phyloP scores from a whole-genome alignment of 2,888 invertebrate genomes.

The Pristionchus entomophagus region DNA sequence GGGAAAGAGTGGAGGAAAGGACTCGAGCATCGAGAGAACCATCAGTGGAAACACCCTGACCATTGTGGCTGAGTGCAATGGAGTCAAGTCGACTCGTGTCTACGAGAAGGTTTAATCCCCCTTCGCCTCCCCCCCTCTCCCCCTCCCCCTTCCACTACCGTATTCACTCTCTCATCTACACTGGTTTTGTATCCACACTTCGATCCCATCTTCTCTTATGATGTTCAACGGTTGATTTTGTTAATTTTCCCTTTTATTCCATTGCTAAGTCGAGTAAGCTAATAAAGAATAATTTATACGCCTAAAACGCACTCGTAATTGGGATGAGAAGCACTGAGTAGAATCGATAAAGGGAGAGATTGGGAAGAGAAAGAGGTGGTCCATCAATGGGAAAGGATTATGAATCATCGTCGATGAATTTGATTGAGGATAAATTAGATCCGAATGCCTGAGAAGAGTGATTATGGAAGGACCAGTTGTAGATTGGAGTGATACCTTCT shows the following conservation, averaged over 20 bases:
- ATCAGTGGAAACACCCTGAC: slow-evolving; percentile 67
- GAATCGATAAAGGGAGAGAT: not conserved
- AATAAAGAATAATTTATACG: slow-evolving; percentile 40
- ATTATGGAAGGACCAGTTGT: not conserved
- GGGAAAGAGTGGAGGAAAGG: slow-evolving; percentile 66
- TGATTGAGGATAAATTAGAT: slow-evolving; percentile 64
- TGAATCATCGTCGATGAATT: slow-evolving; percentile 66
- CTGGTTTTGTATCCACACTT: slow-evolving; percentile 32
- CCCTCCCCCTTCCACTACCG: not conserved
- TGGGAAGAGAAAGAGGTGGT: not conserved
- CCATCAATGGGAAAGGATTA: not conserved
- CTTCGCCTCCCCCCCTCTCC: not conserved
- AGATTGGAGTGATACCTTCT: slow-evolving; percentile 24
- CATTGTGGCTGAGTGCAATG: slow-evolving; percentile 64
- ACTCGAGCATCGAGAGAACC: slow-evolving; percentile 66
- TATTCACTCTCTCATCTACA: not conserved
- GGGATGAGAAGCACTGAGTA: slow-evolving; percentile 3
- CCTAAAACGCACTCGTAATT: slow-evolving; percentile 46
- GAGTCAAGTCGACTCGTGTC: slow-evolving; percentile 64
- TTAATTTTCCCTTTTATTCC: slow-evolving; percentile 12
- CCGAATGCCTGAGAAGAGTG: slow-evolving; percentile 57
- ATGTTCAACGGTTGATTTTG: slow-evolving; percentile 12
- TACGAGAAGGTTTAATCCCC: slow-evolving; percentile 60
- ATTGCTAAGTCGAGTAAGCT: slow-evolving; percentile 25
- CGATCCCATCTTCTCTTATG: slow-evolving; percentile 14